Conservation (phyloP, 2,888 invertebrate species). For the Asteroscopus sphinx region DNA sequence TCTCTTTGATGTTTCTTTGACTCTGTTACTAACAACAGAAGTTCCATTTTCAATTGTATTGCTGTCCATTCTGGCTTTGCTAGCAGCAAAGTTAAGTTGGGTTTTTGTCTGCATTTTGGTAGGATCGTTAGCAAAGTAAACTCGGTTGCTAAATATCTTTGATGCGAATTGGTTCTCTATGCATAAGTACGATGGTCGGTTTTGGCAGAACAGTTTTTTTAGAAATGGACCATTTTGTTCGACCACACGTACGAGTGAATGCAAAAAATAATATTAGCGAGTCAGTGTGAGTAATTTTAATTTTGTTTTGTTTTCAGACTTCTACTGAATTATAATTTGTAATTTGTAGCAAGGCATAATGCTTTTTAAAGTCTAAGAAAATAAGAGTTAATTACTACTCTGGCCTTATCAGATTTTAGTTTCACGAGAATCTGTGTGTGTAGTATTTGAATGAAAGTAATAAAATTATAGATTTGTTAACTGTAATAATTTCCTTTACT, state of each 20-base stretch:
- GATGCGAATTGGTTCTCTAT: slow-evolving; percentile 43
- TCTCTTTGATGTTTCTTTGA: not conserved
- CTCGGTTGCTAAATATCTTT: slow-evolving; percentile 37
- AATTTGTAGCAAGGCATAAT: slow-evolving; percentile 32
- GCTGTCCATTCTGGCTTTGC: slow-evolving; percentile 22
- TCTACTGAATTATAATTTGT: slow-evolving; percentile 42
- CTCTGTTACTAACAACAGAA: slow-evolving; percentile 41
- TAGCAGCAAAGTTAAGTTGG: slow-evolving; percentile 52
- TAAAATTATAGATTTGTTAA: too few species aligned
- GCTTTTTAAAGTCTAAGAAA: slow-evolving; percentile 23
- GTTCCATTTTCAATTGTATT: slow-evolving; percentile 48
- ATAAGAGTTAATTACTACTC: slow-evolving; percentile 30
- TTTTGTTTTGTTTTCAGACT: slow-evolving; percentile 51
- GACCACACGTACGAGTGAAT: slow-evolving; percentile 54
- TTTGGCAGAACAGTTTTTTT: slow-evolving; percentile 46
- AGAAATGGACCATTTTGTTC: slow-evolving; percentile 51
- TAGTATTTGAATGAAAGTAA: not conserved
- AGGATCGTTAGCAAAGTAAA: slow-evolving; percentile 65
- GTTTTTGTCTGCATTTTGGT: slow-evolving; percentile 64
- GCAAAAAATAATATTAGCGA: slow-evolving; percentile 49
- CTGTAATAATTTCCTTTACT: not conserved
- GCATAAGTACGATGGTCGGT: slow-evolving; percentile 42
- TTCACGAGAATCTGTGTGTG: slow-evolving; percentile 5
- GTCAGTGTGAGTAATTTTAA: slow-evolving; percentile 47
- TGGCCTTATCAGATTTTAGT: not conserved